Base-by-base conservation (phyloP, 2,797 vertebrate species). In the Argya squamiceps region DNA sequence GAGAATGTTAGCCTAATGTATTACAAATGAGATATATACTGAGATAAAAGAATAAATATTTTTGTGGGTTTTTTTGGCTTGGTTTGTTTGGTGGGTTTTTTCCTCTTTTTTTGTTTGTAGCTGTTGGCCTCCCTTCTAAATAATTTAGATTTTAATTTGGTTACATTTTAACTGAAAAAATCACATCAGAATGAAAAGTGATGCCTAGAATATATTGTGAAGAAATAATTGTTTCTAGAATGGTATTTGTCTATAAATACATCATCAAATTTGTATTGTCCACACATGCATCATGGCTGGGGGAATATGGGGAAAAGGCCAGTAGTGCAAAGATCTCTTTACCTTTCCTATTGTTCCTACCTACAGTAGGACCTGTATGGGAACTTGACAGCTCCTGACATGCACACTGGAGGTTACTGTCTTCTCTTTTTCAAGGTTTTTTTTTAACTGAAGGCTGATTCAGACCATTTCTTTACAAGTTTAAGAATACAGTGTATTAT, bases 61-160 rank as follows among this genome's bases (percentile, higher is more conserved):
- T 84, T 16, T 2, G 11, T 21, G 6, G 18, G 46, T 0, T 1
- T 1, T 16, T 44, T 43, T 71, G 3, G 20, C 7, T 34, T 44
- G 1, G 11, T 32, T 59, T 73, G 11, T 73, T 73, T 30, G 14
- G 30, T 65, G 17, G 6, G 0, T 3, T 37, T 73, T 43, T 19
- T 10, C 13, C 19, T 10, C 5, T 50, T 20, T 58, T 11, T n/a
- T 52, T 21, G 4, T 12, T 46, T 24, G 11, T 64, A 81, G 26
- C 19, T 77, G 6, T 64, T 81, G 3, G 19, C 10, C 10, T 68
- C 3, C 8, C 36, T 75, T 92, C 86, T n/a, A 71, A 88, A 41
- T 8, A 3, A 46, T 36, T 70, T 74, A 3, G 6, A 1, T 73
- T 88, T 77, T 55, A 53, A 75, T 71, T 84, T 58, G n/a, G 6